Conservation (phyloP, 2,888 invertebrate species). For the Brachyopa scutellaris region DNA sequence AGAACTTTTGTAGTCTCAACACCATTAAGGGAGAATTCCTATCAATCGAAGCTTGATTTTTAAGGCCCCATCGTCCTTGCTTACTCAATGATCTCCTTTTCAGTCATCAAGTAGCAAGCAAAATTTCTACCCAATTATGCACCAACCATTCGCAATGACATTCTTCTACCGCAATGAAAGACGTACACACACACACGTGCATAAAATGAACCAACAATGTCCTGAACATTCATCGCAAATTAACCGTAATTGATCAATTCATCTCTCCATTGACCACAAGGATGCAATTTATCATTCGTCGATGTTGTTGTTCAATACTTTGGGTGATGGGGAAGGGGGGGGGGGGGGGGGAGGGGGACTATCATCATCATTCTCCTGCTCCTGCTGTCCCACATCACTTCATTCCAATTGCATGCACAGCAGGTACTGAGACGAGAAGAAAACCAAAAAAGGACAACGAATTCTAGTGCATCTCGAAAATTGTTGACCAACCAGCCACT, state of each 20-base stretch:
- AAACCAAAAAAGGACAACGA: constrained; percentile 9
- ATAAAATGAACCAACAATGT: too few species aligned
- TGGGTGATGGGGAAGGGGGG: too few species aligned
- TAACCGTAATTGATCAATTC: constrained; percentile 64
- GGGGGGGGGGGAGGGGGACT: too few species aligned
- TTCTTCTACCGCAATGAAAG: constrained; percentile 41
- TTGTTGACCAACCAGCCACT: constrained; percentile 35
- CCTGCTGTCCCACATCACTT: too few species aligned
- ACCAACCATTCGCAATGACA: constrained; percentile 30
- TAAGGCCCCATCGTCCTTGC: too few species aligned
- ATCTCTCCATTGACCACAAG: constrained; percentile 60
- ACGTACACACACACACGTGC: constrained; percentile 4
- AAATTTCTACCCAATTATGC: constrained; percentile 36
- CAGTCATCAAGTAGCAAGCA: too few species aligned
- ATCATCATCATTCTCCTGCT: too few species aligned
- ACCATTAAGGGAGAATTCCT: too few species aligned
- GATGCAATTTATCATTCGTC: constrained; percentile 63
- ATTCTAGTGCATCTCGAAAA: constrained; percentile 8
- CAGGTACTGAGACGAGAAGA: background rate
- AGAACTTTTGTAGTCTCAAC: too few species aligned
- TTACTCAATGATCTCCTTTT: too few species aligned
- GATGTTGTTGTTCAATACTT: constrained; percentile 41
- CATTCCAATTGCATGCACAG: too few species aligned
- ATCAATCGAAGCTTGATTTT: too few species aligned
- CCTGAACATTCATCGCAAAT: constrained; percentile 44